These are phyloP conservation scores for Chaetogeoica ovagalla DNA, from an alignment of 2,888 invertebrate species.

Conservation along the genomic window DNA sequence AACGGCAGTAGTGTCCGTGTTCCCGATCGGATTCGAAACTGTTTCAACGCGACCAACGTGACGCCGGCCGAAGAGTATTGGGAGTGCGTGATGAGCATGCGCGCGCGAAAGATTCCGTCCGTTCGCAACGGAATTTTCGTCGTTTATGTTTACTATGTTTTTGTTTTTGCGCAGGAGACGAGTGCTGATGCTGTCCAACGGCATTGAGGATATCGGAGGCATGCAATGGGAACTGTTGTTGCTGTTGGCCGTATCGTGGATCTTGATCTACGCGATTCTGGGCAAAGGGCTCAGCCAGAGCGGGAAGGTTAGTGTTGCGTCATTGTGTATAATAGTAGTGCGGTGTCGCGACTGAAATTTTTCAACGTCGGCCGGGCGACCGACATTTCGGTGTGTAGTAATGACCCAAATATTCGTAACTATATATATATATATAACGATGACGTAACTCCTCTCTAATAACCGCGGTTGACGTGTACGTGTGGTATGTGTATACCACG, in stretches of 20 bases:
- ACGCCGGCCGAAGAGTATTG: conserved; percentile 67
- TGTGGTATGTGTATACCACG: no score
- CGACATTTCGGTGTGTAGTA: background rate
- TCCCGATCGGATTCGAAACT: conserved; percentile 10
- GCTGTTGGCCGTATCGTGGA: conserved; percentile 69
- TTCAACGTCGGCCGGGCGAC: no score
- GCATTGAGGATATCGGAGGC: conserved; percentile 67
- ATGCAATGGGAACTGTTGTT: conserved; percentile 72
- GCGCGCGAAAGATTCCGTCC: background rate
- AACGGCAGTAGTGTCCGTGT: background rate
- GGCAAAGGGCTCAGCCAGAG: conserved; percentile 75
- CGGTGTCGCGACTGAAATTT: background rate
- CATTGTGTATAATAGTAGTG: background rate
- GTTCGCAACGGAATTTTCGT: background rate
- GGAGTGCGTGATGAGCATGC: conserved; percentile 61
- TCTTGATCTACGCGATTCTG: conserved; percentile 72
- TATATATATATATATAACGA: no score
- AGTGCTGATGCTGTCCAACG: conserved; percentile 66
- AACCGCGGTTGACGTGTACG: no score
- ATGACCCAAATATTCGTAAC: no score
- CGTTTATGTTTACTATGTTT: no score
- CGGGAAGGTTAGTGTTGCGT: conserved; percentile 66
- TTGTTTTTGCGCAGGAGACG: conserved; percentile 57
- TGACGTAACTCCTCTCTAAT: no score
- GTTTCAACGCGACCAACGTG: conserved; percentile 17